Conservation (phyloP, 1,140 invertebrate genomes). For the Bactericera cockerelli region DNA sequence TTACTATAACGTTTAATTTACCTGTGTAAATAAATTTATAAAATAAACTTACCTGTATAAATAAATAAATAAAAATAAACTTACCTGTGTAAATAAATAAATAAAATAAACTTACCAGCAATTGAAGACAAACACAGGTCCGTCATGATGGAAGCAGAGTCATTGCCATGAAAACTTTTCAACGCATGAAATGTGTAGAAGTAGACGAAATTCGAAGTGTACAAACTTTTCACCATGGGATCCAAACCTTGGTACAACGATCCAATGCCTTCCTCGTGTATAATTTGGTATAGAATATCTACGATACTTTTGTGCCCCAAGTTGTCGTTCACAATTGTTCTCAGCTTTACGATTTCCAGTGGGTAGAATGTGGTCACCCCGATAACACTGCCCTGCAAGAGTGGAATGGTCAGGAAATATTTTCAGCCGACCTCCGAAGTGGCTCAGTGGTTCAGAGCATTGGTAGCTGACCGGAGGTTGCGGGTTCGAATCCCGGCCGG, state of each 20-base stretch:
- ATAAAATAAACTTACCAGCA: slow-evolving; percentile 42
- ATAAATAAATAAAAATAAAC: no score
- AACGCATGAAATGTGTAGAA: slow-evolving; percentile 82
- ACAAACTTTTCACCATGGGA: slow-evolving; percentile 67
- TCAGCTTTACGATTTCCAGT: slow-evolving; percentile 63
- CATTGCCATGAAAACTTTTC: slow-evolving; percentile 37
- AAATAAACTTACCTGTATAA: no score
- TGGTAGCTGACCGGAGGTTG: no score
- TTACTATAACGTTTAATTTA: no score
- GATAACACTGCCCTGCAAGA: slow-evolving; percentile 63
- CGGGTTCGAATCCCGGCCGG: no score
- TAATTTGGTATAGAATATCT: slow-evolving; percentile 25
- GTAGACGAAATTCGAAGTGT: slow-evolving; percentile 81
- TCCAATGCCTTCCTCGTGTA: slow-evolving; percentile 55
- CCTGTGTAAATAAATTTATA: no score
- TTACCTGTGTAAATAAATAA: no score
- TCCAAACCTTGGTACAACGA: slow-evolving; percentile 63
- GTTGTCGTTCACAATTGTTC: slow-evolving; percentile 26
- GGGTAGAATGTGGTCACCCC: slow-evolving; percentile 75
- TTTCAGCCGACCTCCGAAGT: no score
- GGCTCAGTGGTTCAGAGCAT: no score
- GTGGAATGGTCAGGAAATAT: no score
- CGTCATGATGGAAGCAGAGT: neutral
- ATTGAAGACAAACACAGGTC: slow-evolving; percentile 65
- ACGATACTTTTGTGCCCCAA: neutral